phyloP scores from a whole-genome alignment of 2,113 vertebrate genomes.

The Elephantulus edwardii region DNA sequence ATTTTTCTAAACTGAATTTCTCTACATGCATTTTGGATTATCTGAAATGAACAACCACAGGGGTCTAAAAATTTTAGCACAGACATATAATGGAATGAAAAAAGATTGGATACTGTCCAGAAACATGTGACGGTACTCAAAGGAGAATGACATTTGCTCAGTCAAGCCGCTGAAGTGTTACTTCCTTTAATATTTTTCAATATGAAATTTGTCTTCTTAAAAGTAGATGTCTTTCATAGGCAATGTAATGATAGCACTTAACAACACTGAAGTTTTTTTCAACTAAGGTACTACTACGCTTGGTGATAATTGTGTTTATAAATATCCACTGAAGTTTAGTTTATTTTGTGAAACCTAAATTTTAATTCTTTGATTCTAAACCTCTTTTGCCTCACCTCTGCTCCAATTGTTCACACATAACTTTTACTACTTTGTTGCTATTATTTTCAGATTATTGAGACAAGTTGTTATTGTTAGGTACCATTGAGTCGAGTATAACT shows the following conservation, averaged over 20 bases:
- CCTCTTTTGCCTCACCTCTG: not conserved
- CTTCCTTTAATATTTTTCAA: not conserved
- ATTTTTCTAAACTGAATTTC: slow-evolving; percentile 72
- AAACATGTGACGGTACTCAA: slow-evolving; percentile 53
- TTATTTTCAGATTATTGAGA: not conserved
- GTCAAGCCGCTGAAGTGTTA: slow-evolving; percentile 27
- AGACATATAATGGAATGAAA: slow-evolving; percentile 65
- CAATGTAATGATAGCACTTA: not conserved
- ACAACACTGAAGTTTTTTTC: not conserved
- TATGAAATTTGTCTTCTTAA: slow-evolving; percentile 33
- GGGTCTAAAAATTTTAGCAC: slow-evolving; percentile 54
- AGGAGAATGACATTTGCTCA: slow-evolving; percentile 51
- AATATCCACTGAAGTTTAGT: not conserved
- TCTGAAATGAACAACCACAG: slow-evolving; percentile 63
- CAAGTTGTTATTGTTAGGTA: too few species aligned
- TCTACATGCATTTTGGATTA: slow-evolving; percentile 54
- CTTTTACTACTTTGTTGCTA: not conserved
- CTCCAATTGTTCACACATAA: not conserved
- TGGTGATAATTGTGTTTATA: slow-evolving; percentile 21
- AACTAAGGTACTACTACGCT: not conserved
- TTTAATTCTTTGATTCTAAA: not conserved
- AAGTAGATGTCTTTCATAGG: slow-evolving; percentile 38
- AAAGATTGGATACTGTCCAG: slow-evolving; percentile 59
- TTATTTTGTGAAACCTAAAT: not conserved
- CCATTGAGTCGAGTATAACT: too few species aligned